Percentiles rank a stretch among this genome's conserved stretches.
Evolutionary conservation across 2,888 invertebrate genomes (phyloP).

Genomic region (Athripsodes cinereus): DNA sequence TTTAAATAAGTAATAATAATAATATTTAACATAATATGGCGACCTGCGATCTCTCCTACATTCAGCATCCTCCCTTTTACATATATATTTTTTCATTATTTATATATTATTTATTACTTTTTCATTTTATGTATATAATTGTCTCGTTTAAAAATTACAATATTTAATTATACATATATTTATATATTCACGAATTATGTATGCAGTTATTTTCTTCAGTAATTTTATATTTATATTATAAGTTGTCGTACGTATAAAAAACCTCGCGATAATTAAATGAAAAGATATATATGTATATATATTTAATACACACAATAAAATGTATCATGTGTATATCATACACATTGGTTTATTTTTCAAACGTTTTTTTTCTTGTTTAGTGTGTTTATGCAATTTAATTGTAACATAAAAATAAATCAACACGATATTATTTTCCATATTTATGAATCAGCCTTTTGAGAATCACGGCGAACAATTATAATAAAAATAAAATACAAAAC

Average conservation of each 20-base stretch:
- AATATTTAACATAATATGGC: slow-evolving; percentile 14
- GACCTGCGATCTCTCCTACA: slow-evolving; percentile 8
- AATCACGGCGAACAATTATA: slow-evolving; percentile 27
- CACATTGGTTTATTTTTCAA: slow-evolving; percentile 26
- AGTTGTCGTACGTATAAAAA: too few species aligned
- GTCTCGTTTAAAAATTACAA: too few species aligned
- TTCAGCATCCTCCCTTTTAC: too few species aligned
- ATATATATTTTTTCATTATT: slow-evolving; percentile 2
- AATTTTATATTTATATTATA: too few species aligned
- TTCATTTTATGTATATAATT: too few species aligned
- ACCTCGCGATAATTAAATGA: too few species aligned
- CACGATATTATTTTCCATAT: slow-evolving; percentile 26
- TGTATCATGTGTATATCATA: slow-evolving; percentile 27
- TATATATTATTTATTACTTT: slow-evolving; percentile 16
- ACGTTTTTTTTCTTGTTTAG: slow-evolving; percentile 18
- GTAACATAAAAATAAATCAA: slow-evolving; percentile 27
- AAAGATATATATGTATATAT: too few species aligned
- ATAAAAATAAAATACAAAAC: slow-evolving; percentile 20
- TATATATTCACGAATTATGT: too few species aligned
- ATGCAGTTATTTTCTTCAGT: too few species aligned
- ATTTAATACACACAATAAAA: slow-evolving; percentile 24
- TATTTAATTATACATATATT: too few species aligned
- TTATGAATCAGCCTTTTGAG: slow-evolving; percentile 26
- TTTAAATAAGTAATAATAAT: too few species aligned
- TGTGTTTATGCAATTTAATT: too few species aligned